A percentile compares a stretch with the other conserved stretches of the same genome.
These are phyloP conservation scores for Drosophila rellima DNA, from an alignment of 2,888 invertebrate genomes.

Conservation along the genomic window DNA sequence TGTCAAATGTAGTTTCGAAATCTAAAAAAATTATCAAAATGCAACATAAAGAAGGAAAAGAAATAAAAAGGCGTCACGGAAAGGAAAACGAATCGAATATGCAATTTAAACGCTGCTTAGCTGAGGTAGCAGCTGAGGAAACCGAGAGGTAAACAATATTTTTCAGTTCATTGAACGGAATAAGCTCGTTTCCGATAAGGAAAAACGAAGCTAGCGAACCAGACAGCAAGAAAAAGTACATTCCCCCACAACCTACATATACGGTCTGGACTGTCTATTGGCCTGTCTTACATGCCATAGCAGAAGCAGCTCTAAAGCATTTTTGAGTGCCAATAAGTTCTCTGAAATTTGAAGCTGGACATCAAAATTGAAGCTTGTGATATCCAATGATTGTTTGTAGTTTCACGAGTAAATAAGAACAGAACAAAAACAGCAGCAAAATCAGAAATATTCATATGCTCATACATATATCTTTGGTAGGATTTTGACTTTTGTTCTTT, in stretches of 20 bases:
- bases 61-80: slow-evolving; percentile 28
- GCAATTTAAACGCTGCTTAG: slow-evolving; percentile 52
- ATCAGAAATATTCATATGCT: neutral
- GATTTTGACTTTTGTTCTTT: slow-evolving; percentile 11
- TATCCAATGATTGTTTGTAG: slow-evolving; percentile 45
- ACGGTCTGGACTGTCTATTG: slow-evolving; percentile 53
- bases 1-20: slow-evolving; percentile 46
- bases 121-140: slow-evolving; percentile 49
- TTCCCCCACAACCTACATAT: slow-evolving; percentile 22
- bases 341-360: slow-evolving; percentile 22
- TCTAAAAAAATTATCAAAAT: slow-evolving; percentile 52
- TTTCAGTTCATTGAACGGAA: slow-evolving; percentile 85
- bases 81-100: slow-evolving; percentile 41
- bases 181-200: slow-evolving; percentile 84
- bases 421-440: neutral
- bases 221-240: slow-evolving; percentile 48
- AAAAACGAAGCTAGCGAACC: slow-evolving; percentile 46
- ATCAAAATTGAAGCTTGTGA: slow-evolving; percentile 47
- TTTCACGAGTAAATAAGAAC: slow-evolving; percentile 13
- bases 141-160: slow-evolving; percentile 84
- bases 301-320: slow-evolving; percentile 26
- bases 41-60: slow-evolving; percentile 18
- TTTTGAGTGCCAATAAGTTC: slow-evolving; percentile 53
- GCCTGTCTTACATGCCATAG: slow-evolving; percentile 59
- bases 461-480: neutral